These are phyloP conservation scores for Alosa alosa DNA, from an alignment of 2,113 vertebrate genomes.

Conservation along the genomic window DNA sequence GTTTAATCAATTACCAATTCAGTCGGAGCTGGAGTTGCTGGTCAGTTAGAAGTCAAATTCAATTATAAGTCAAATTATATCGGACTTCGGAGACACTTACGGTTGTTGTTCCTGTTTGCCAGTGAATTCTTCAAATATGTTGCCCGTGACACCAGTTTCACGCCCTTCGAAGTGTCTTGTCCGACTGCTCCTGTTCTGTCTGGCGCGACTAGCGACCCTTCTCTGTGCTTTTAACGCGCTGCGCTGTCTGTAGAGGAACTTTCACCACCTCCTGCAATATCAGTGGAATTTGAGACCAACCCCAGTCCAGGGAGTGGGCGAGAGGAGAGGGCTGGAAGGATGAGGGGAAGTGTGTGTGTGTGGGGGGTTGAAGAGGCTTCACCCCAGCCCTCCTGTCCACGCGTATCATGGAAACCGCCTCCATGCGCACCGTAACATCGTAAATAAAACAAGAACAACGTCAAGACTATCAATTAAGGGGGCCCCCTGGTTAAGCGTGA, in stretches of 20 bases:
- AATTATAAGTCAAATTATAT: not conserved
- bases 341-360: not conserved
- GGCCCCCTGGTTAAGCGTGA: not conserved
- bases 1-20: not conserved
- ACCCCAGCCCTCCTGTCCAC: not conserved
- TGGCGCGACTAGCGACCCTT: not conserved
- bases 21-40: no score
- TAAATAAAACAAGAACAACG: not conserved
- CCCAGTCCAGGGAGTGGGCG: not conserved
- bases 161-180: not conserved
- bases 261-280: conserved; percentile 8
- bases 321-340: not conserved
- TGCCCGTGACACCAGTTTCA: not conserved
- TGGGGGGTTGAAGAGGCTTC: no score
- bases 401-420: not conserved
- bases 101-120: not conserved
- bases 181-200: not conserved
- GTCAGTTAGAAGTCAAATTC: no score
- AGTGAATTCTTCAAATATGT: not conserved
- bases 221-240: not conserved
- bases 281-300: conserved; percentile 6
- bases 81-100: not conserved
- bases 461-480: not conserved
- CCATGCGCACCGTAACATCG: not conserved
- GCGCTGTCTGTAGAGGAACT: not conserved